Percentiles rank a stretch among this genome's conserved stretches.
Conservation (phyloP, 2,113 vertebrate genomes). For the Microtus richardsoni region DNA sequence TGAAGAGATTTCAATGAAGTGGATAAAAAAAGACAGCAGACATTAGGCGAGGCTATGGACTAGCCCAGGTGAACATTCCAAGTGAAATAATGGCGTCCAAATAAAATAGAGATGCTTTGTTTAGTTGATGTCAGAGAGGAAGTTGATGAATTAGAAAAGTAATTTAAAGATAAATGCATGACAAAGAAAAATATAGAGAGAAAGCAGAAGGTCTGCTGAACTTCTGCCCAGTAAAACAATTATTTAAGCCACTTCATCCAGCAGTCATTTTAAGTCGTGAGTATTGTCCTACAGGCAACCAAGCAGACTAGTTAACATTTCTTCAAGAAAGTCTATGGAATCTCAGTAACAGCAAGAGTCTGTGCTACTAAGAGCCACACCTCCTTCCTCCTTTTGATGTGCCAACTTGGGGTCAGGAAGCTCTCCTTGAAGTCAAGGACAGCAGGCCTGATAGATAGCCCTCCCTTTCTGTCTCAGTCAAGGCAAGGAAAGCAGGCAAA, state of each 20-base stretch:
- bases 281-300: background rate
- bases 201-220: background rate
- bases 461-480: background rate
- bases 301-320: background rate
- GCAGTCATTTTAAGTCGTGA: background rate
- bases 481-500: background rate
- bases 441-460: too few species aligned
- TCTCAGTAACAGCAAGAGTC: background rate
- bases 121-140: background rate
- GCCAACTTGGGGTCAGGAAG: background rate
- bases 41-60: background rate
- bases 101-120: background rate
- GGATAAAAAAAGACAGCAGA: background rate
- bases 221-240: background rate
- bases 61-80: background rate
- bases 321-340: background rate
- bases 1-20: background rate
- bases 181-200: background rate
- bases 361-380: background rate
- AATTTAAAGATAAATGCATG: background rate
- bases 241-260: background rate
- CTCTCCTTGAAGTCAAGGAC: background rate
- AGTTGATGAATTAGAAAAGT: slow-evolving; percentile 1
- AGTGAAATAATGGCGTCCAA: background rate
- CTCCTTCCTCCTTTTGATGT: background rate